These are phyloP conservation scores for Spea bombifrons DNA, from an alignment of 2,113 vertebrate species.

Conservation along the genomic window DNA sequence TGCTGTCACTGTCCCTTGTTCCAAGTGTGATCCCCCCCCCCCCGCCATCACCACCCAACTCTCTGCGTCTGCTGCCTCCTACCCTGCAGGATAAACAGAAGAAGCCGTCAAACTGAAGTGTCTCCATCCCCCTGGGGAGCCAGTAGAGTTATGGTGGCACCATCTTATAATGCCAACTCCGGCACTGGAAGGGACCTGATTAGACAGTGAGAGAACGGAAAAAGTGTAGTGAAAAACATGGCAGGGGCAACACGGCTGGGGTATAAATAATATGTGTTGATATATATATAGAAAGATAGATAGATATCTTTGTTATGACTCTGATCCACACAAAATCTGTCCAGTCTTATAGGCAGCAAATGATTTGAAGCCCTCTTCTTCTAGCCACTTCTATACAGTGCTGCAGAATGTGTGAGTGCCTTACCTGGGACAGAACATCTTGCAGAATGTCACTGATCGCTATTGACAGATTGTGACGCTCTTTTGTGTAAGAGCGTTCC, in stretches of 20 bases:
- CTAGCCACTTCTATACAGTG: background rate
- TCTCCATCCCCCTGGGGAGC: background rate
- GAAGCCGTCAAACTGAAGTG: background rate
- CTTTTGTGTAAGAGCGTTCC: conserved; percentile 2
- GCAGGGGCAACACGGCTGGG: too few species aligned
- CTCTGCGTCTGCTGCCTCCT: background rate
- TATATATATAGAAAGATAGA: too few species aligned
- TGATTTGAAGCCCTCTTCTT: too few species aligned
- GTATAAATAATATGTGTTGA: too few species aligned
- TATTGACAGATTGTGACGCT: conserved; percentile 16
- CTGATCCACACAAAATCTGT: too few species aligned
- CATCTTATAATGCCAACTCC: background rate
- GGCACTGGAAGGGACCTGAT: background rate
- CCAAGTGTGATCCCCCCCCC: background rate
- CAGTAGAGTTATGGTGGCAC: background rate
- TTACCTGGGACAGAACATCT: background rate
- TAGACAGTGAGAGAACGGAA: background rate
- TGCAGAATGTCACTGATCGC: background rate
- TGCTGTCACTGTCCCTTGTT: background rate
- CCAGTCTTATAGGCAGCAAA: too few species aligned
- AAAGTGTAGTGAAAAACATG: too few species aligned
- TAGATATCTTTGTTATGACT: too few species aligned
- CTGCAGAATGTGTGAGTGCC: background rate
- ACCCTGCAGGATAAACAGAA: conserved; percentile 4
- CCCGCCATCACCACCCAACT: too few species aligned